Conservation (phyloP, 2,113 vertebrate species). For the Xerus inauris region DNA sequence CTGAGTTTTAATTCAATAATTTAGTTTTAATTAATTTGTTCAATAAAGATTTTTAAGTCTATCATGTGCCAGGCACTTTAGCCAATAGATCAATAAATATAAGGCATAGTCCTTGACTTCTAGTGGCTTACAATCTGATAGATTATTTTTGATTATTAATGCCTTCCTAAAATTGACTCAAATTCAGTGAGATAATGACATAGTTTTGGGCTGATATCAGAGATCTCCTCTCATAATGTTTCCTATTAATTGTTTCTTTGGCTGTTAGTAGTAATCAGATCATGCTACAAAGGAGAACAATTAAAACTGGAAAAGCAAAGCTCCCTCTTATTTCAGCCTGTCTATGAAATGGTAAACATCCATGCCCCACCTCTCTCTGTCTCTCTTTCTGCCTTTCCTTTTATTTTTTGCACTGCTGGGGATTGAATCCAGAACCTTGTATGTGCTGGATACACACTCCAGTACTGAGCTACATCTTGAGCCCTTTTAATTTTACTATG, state of each 20-base stretch:
- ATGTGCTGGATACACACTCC: not conserved
- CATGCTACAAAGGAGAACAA: slow-evolving; percentile 22
- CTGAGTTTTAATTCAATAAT: not conserved
- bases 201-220: not conserved
- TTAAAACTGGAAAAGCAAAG: slow-evolving; percentile 44
- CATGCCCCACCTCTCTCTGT: not conserved
- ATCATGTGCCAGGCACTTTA: not conserved
- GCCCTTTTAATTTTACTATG: too few species aligned
- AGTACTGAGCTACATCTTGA: not conserved
- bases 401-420: not conserved
- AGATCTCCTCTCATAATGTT: not conserved
- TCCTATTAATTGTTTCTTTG: not conserved
- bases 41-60: not conserved
- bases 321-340: slow-evolving; percentile 57
- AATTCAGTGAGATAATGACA: not conserved
- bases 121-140: not conserved
- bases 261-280: slow-evolving; percentile 56
- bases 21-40: not conserved
- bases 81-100: not conserved
- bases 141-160: too few species aligned
- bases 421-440: not conserved
- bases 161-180: not conserved
- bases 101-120: not conserved
- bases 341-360: slow-evolving; percentile 60
- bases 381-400: not conserved